Conservation (phyloP, 2,797 vertebrate species). For the Phylloscopus collybita region DNA sequence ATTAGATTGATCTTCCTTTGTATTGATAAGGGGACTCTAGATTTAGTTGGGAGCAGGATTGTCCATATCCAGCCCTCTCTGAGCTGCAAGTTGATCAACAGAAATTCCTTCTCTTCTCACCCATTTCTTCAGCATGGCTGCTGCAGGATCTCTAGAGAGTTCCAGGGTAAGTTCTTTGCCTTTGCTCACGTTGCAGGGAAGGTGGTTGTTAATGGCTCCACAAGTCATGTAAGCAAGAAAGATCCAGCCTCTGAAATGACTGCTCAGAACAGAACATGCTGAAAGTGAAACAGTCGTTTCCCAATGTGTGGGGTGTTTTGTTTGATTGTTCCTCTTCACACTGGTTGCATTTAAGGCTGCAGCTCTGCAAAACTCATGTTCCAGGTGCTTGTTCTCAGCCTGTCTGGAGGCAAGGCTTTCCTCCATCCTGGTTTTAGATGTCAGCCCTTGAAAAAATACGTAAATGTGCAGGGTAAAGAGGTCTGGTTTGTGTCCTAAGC, state of each 20-base stretch:
- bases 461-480: neutral
- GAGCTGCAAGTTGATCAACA: neutral
- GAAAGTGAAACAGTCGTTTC: neutral
- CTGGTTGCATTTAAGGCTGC: neutral
- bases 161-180: neutral
- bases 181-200: neutral
- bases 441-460: fast-evolving
- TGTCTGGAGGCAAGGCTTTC: neutral
- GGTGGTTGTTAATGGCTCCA: neutral
- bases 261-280: neutral
- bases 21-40: neutral
- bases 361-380: neutral
- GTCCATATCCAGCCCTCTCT: neutral
- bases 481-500: neutral
- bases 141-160: neutral
- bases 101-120: neutral
- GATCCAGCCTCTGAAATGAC: neutral
- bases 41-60: neutral
- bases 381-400: neutral
- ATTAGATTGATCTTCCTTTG: too few species aligned
- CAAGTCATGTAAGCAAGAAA: neutral
- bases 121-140: neutral
- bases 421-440: neutral
- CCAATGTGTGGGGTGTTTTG: fast-evolving
- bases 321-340: neutral